Evolutionary conservation across 2,888 invertebrate genomes (phyloP).

Genomic region (Julus scanicus): DNA sequence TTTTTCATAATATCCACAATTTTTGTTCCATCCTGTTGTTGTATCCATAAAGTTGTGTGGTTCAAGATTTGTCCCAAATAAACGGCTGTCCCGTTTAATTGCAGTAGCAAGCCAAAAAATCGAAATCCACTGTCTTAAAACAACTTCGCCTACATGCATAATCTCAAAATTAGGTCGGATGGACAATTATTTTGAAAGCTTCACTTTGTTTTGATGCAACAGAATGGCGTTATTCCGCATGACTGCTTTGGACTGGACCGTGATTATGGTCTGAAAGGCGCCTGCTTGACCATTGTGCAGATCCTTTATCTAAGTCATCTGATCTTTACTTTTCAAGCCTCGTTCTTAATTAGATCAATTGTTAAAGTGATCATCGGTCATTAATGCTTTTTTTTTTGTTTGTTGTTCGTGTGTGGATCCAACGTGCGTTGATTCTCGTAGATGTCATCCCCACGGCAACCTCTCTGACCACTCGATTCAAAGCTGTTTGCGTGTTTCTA

Average conservation of each 20-base stretch:
- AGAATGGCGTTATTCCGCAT: neutral
- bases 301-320: neutral
- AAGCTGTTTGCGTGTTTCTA: slow-evolving; percentile 25
- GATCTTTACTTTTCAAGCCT: neutral
- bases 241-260: neutral
- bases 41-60: too few species aligned
- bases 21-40: too few species aligned
- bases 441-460: neutral
- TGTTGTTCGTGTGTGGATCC: neutral
- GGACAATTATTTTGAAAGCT: neutral
- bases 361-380: slow-evolving; percentile 36
- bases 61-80: too few species aligned
- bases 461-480: neutral
- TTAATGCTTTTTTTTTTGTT: slow-evolving; percentile 9
- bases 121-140: too few species aligned
- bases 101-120: too few species aligned
- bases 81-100: too few species aligned
- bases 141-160: too few species aligned
- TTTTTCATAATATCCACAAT: too few species aligned
- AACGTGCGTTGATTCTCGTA: neutral
- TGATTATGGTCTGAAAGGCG: neutral
- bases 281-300: neutral
- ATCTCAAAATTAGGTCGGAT: neutral
- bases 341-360: slow-evolving; percentile 15
- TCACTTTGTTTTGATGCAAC: neutral